Evolutionary conservation across 2,797 vertebrate species (phyloP).

Genomic region (Catamblyrhynchus diadema): DNA sequence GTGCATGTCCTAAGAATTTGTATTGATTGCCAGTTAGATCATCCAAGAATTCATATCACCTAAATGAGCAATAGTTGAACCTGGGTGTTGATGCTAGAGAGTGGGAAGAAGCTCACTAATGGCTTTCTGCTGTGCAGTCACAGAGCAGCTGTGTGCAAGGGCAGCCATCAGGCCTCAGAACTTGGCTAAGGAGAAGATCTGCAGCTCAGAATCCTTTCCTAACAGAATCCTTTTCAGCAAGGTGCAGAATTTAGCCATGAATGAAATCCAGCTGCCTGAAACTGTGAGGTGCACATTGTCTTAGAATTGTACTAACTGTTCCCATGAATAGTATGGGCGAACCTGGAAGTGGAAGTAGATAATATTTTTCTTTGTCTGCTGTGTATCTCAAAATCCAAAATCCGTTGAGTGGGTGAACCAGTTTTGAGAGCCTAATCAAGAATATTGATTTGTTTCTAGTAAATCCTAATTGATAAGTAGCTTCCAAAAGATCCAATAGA

Average conservation of each 20-base stretch:
- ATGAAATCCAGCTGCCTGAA: neutral
- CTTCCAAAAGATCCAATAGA: neutral
- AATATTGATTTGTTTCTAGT: neutral
- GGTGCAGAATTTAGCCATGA: neutral
- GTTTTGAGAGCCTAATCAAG: neutral
- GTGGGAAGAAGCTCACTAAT: neutral
- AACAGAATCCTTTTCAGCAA: neutral
- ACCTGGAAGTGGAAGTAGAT: neutral
- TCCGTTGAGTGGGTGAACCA: neutral
- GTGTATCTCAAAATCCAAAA: neutral
- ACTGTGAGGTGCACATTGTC: neutral
- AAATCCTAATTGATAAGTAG: neutral
- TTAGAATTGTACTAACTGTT: neutral
- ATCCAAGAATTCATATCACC: neutral
- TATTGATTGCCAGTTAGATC: neutral
- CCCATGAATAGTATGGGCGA: neutral
- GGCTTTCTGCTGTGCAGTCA: neutral
- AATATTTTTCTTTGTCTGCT: neutral
- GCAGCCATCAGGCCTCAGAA: accelerated
- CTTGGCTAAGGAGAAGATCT: neutral
- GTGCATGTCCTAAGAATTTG: neutral
- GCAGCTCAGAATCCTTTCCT: neutral
- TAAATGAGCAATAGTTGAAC: neutral
- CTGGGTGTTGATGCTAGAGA: neutral
- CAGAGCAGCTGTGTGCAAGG: neutral